These are phyloP conservation scores for Mobula birostris DNA, from an alignment of 2,113 vertebrate species.

Conservation along the genomic window DNA sequence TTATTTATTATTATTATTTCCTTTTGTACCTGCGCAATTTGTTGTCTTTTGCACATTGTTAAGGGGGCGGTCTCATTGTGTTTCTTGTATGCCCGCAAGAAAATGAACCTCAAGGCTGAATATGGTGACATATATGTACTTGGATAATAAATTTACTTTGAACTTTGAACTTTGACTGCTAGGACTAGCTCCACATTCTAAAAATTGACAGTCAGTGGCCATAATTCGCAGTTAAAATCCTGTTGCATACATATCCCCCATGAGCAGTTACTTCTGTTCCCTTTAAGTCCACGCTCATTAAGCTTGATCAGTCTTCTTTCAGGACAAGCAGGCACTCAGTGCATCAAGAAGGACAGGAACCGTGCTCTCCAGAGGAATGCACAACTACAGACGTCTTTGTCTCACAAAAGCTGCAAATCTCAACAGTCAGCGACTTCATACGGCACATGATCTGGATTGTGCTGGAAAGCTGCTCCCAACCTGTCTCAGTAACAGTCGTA, in stretches of 20 bases:
- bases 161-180: too few species aligned
- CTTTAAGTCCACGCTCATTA: neutral
- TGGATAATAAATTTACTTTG: too few species aligned
- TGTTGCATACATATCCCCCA: neutral
- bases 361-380: neutral
- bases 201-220: neutral
- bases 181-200: neutral
- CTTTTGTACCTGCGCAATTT: too few species aligned
- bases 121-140: too few species aligned
- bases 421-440: neutral
- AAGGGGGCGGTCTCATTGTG: too few species aligned
- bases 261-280: neutral
- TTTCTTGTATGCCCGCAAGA: too few species aligned
- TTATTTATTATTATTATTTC: too few species aligned
- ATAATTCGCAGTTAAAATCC: neutral
- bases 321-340: neutral
- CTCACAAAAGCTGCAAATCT: neutral
- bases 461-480: too few species aligned
- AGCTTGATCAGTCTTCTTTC: neutral
- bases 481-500: neutral
- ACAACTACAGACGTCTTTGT: neutral
- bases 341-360: neutral
- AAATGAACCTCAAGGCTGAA: too few species aligned
- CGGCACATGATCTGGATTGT: neutral
- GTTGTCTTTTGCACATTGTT: too few species aligned